Evolutionary conservation across 2,888 invertebrate genomes (phyloP).

Genomic region (Leptopilina drosophilae): DNA sequence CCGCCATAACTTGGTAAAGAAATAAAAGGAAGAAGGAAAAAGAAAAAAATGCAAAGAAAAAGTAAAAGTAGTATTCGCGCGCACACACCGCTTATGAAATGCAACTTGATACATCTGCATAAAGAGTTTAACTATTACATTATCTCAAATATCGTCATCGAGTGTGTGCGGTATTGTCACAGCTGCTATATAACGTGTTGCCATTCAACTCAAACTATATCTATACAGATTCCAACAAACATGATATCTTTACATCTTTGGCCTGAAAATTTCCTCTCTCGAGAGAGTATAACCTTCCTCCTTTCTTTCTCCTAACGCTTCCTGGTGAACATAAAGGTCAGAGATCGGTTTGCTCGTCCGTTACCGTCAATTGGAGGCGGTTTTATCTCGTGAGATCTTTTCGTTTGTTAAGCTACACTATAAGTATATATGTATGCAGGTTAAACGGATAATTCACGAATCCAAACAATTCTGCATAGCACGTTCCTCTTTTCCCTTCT

Average conservation of each 20-base stretch:
- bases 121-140: slow-evolving; percentile 22
- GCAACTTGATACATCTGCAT: slow-evolving; percentile 23
- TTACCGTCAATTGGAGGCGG: slow-evolving; percentile 57
- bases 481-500: slow-evolving; percentile 31
- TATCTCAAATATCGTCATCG: slow-evolving; percentile 20
- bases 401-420: slow-evolving; percentile 4
- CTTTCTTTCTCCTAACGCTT: slow-evolving; percentile 54
- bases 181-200: background rate
- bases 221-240: slow-evolving; percentile 24
- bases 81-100: slow-evolving; percentile 17
- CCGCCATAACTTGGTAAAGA: background rate
- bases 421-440: slow-evolving; percentile 24
- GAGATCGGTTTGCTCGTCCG: slow-evolving; percentile 54
- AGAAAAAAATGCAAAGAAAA: background rate
- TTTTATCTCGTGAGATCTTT: slow-evolving; percentile 55
- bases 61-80: slow-evolving; percentile 18
- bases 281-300: slow-evolving; percentile 52
- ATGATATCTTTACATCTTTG: slow-evolving; percentile 51
- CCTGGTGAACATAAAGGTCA: slow-evolving; percentile 56
- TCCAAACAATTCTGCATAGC: slow-evolving; percentile 43
- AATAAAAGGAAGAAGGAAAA: background rate
- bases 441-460: slow-evolving; percentile 44
- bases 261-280: slow-evolving; percentile 45
- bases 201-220: background rate
- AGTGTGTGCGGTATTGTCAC: slow-evolving; percentile 18